These are phyloP conservation scores for Emmelina monodactyla DNA, from an alignment of 2,888 invertebrate genomes.

Conservation along the genomic window DNA sequence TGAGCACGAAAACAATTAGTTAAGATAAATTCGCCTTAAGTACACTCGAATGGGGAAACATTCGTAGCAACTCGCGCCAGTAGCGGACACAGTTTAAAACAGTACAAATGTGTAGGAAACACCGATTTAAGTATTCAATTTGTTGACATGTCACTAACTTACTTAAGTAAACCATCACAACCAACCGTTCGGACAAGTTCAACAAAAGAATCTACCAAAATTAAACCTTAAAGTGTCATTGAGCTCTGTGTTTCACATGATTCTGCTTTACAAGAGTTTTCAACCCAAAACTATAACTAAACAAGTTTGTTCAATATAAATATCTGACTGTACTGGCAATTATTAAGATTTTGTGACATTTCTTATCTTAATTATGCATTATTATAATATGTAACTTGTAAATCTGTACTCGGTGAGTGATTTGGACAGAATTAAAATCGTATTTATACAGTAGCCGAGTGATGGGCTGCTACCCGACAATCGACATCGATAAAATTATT, in stretches of 20 bases:
- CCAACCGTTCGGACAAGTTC: slow-evolving; percentile 63
- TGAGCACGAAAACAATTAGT: slow-evolving; percentile 14
- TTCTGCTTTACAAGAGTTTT: slow-evolving; percentile 44
- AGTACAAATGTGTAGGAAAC: slow-evolving; percentile 31
- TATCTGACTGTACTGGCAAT: slow-evolving; percentile 46
- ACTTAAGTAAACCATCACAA: slow-evolving; percentile 67
- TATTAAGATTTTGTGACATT: slow-evolving; percentile 48
- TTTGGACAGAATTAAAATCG: slow-evolving; percentile 53
- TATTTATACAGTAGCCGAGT: slow-evolving; percentile 34
- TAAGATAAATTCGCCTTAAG: slow-evolving; percentile 21
- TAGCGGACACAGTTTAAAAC: slow-evolving; percentile 12
- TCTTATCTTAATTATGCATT: slow-evolving; percentile 46
- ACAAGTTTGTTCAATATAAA: slow-evolving; percentile 28
- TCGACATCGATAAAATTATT: slow-evolving; percentile 51
- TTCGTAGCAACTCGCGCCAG: slow-evolving; percentile 21
- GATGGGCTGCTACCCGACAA: slow-evolving; percentile 25
- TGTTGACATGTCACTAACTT: slow-evolving; percentile 56
- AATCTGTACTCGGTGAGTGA: slow-evolving; percentile 51
- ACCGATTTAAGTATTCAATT: slow-evolving; percentile 37
- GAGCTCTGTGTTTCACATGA: slow-evolving; percentile 39
- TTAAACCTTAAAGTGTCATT: slow-evolving; percentile 41
- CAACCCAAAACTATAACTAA: slow-evolving; percentile 47
- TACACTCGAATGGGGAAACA: slow-evolving; percentile 29
- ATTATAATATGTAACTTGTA: slow-evolving; percentile 42
- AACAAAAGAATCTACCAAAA: slow-evolving; percentile 48